Evolutionary conservation across 2,888 invertebrate genomes (phyloP).

Genomic region (Metallyticus violacea): DNA sequence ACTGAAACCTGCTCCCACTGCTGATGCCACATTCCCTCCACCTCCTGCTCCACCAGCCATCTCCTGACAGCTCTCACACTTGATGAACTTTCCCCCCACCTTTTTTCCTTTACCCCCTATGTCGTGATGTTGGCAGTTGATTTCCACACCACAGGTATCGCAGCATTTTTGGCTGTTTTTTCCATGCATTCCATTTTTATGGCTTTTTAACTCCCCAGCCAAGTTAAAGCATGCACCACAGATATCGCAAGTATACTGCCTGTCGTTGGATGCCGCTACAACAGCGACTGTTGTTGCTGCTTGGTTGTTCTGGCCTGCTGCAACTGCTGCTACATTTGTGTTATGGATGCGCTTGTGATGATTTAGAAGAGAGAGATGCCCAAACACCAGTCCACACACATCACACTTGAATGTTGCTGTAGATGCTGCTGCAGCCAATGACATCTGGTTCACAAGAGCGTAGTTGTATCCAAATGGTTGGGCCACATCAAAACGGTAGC

Average conservation of each 20-base stretch:
- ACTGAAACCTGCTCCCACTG: constrained; percentile 20
- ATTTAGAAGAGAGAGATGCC: constrained; percentile 76
- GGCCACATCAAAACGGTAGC: constrained; percentile 51
- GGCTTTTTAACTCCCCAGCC: constrained; percentile 50
- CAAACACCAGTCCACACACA: constrained; percentile 82
- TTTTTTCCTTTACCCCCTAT: constrained; percentile 34
- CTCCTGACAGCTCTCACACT: constrained; percentile 40
- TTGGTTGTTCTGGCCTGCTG: constrained; percentile 28
- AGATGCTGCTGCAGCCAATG: constrained; percentile 59
- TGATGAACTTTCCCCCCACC: constrained; percentile 40
- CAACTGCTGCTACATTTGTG: constrained; percentile 13
- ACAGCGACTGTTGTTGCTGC: constrained; percentile 30
- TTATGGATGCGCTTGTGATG: constrained; percentile 78
- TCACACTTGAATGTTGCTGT: constrained; percentile 87
- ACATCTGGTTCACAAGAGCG: constrained; percentile 83
- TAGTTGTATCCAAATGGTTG: constrained; percentile 63
- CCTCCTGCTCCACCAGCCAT: constrained; percentile 6
- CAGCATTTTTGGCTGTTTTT: constrained; percentile 36
- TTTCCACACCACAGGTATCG: constrained; percentile 40
- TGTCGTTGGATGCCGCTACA: constrained; percentile 35
- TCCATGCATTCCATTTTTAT: constrained; percentile 50
- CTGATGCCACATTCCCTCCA: constrained; percentile 15
- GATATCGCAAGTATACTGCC: constrained; percentile 50
- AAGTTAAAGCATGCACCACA: constrained; percentile 50
- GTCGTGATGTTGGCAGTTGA: constrained; percentile 38